Percentiles rank a stretch among this genome's conserved stretches.
Evolutionary conservation across 2,797 vertebrate genomes (phyloP).

Genomic region (Premnoplex brunnescens): DNA sequence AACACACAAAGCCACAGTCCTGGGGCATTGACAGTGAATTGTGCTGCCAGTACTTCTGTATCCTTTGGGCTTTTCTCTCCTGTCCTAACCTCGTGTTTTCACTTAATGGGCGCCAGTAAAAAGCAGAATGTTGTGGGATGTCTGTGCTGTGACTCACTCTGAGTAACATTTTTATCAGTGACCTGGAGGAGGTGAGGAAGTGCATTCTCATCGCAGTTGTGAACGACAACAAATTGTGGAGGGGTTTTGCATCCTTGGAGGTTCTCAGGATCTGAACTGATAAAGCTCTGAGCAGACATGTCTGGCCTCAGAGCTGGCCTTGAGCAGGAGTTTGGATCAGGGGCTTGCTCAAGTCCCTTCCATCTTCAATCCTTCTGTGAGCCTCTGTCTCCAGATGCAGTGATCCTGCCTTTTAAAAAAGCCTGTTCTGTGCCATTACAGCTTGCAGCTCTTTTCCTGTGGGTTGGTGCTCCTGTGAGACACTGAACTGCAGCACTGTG

Average conservation of each 20-base stretch:
- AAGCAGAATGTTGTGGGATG: neutral
- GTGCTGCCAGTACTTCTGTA: neutral
- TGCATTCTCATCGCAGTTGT: neutral
- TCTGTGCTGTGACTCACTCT: neutral
- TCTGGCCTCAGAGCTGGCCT: neutral
- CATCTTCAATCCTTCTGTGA: neutral
- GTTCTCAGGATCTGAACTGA: neutral
- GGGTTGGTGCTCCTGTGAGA: neutral
- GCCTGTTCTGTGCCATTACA: neutral
- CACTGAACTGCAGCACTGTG: neutral
- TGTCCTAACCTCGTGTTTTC: neutral
- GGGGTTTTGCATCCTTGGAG: neutral
- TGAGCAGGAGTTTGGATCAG: neutral
- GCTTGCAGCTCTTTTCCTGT: neutral
- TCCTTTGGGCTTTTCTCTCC: neutral
- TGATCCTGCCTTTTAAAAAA: neutral
- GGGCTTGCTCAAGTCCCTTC: neutral
- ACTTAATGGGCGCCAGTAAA: neutral
- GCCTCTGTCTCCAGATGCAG: neutral
- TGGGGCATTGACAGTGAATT: neutral
- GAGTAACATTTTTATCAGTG: neutral
- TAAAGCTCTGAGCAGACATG: neutral
- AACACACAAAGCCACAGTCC: neutral
- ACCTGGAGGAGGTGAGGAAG: neutral
- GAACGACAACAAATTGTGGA: neutral